Evolutionary conservation across 2,888 invertebrate genomes (phyloP), one percentile per base, ranked within the genome.

Genomic region (Uloborus plumipes): DNA sequence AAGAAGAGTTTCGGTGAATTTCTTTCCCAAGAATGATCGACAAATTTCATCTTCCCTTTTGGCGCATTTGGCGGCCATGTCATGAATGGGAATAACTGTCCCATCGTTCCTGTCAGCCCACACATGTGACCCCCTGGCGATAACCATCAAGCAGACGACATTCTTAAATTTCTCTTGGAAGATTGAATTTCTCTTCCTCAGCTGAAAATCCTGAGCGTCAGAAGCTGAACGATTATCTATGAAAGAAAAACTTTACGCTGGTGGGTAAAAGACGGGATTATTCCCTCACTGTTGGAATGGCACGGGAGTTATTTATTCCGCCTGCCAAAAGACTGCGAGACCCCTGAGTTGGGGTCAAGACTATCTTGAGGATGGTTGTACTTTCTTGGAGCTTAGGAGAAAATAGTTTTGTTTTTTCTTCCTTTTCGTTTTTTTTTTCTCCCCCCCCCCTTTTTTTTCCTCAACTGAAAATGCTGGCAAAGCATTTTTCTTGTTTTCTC

Each of bases 291-390:
- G 39, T 39, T 39, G 39, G 59, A 51, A 51, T 15, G 58, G 47
- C 39, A 20, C 26, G 18, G 75, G 51, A 69, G 76, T 69, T 76
- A 76, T 76, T 76, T 76, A 76, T 76, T 76, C 69, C 61, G 50
- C 62, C 76, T 69, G 75, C 67, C 76, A 69, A 62, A 69, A 61
- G 75, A 67, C 67, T n/a, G 67, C 51, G 22, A 51, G 51, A 58
- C 69, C 75, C 69, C 55, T n/a, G 67, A 22, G 18, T 51, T 47
- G 69, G 75, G 76, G 76, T 76, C 76, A 76, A 59, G 39, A 15
- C 31, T 61, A 62, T 31, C 61, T 20, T 39, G 39, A 39, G 11
- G 39, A 39, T n/a, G n/a, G 39, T 39, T 39, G 39, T 39, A 39
- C 39, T 39, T 39, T 39, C 39, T 39, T n/a, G 9, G 39, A 39